Percentiles rank a stretch among this genome's conserved stretches.
These are phyloP conservation scores for Emys orbicularis DNA, from an alignment of 2,797 vertebrate genomes.

Conservation along the genomic window DNA sequence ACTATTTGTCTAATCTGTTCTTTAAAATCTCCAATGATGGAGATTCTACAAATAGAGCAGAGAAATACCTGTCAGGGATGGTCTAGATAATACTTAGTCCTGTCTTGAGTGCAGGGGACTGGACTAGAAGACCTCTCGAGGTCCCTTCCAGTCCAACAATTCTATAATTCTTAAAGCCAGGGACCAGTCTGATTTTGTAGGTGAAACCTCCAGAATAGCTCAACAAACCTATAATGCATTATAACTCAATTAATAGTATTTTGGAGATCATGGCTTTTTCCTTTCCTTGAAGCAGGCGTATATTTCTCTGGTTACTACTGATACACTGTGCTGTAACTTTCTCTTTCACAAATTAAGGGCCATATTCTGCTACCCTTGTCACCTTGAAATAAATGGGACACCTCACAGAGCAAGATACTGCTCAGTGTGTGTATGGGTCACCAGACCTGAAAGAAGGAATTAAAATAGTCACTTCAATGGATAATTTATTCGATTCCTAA, in stretches of 20 bases:
- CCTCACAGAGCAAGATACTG: slow-evolving; percentile 56
- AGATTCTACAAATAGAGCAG: too few species aligned
- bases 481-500: not conserved
- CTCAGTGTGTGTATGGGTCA: slow-evolving; percentile 22
- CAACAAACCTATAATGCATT: slow-evolving; percentile 16
- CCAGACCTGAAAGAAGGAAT: not conserved
- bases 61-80: too few species aligned
- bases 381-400: slow-evolving; percentile 56
- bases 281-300: not conserved
- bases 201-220: slow-evolving; percentile 5
- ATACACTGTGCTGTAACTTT: slow-evolving; percentile 37
- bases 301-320: slow-evolving; percentile 55
- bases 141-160: too few species aligned
- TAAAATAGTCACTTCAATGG: slow-evolving; percentile 10
- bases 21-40: too few species aligned
- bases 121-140: too few species aligned
- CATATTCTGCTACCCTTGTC: slow-evolving; percentile 47
- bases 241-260: slow-evolving; percentile 51
- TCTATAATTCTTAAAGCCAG: not conserved
- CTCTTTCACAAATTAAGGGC: slow-evolving; percentile 37
- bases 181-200: slow-evolving; percentile 12
- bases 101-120: too few species aligned
- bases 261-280: not conserved
- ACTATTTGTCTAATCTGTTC: not conserved
- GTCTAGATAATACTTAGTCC: too few species aligned